A percentile compares a stretch with the other conserved stretches of the same genome.
These are phyloP conservation scores for Sarotherodon lohbergeri DNA, from an alignment of 2,113 vertebrate genomes.

Conservation along the genomic window DNA sequence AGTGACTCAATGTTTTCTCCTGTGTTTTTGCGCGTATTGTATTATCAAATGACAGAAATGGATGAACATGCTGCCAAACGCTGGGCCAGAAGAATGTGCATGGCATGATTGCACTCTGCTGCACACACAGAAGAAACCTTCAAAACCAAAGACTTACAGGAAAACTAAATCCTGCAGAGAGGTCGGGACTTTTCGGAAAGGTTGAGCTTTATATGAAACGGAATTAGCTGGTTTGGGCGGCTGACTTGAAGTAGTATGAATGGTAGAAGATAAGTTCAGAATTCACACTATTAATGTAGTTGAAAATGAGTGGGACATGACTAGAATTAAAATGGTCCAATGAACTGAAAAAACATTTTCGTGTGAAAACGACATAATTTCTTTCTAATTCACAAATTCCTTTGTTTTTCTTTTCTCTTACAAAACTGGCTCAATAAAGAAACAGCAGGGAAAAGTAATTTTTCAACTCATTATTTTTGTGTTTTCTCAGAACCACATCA, in stretches of 20 bases:
- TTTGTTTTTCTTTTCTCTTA: neutral
- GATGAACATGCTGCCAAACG: neutral
- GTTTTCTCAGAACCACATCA: neutral
- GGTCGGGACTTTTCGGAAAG: neutral
- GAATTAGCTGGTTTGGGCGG: neutral
- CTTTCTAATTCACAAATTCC: neutral
- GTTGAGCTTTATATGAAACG: neutral
- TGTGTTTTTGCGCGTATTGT: neutral
- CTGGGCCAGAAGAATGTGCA: neutral
- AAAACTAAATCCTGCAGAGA: neutral
- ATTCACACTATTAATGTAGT: neutral
- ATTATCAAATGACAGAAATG: neutral
- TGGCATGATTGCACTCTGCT: neutral
- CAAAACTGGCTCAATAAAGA: neutral
- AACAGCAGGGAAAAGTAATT: neutral
- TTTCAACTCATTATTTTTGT: neutral
- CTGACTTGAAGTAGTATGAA: neutral
- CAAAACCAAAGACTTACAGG: neutral
- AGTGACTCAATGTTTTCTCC: neutral
- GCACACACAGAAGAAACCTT: neutral
- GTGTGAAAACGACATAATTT: neutral
- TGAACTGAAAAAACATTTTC: neutral
- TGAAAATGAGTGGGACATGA: neutral
- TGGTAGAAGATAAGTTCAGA: neutral
- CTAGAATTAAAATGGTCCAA: neutral